A percentile compares a stretch with the other conserved stretches of the same genome.
Conservation (phyloP, 2,888 invertebrate genomes). For the Plagodis dolabraria region DNA sequence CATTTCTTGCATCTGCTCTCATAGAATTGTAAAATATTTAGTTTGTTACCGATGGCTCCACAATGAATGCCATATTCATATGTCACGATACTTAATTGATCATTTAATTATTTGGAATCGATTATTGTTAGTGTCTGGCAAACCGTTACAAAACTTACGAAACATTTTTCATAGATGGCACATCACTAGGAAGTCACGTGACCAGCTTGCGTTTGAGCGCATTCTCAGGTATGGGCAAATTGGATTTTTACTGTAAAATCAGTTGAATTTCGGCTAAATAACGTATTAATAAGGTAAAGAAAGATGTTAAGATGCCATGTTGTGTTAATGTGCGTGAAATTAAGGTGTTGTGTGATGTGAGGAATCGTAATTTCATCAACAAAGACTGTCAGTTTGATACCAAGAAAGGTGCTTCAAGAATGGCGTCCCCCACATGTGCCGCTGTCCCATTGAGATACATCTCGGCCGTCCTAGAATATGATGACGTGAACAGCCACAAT, state of each 20-base stretch:
- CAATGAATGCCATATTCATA: no score
- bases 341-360: slow-evolving; percentile 66
- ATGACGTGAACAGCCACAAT: slow-evolving; percentile 70
- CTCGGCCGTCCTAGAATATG: slow-evolving; percentile 66
- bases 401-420: slow-evolving; percentile 88
- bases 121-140: slow-evolving; percentile 35
- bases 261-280: slow-evolving; percentile 65
- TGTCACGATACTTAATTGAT: no score
- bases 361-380: slow-evolving; percentile 74
- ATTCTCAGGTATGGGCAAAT: slow-evolving; percentile 87
- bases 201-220: slow-evolving; percentile 89
- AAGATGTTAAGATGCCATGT: slow-evolving; percentile 48
- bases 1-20: no score
- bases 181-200: slow-evolving; percentile 86
- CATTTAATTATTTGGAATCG: no score
- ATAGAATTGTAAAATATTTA: no score
- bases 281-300: slow-evolving; percentile 73
- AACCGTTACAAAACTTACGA: slow-evolving; percentile 31
- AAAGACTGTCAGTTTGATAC: slow-evolving; percentile 86
- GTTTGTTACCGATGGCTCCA: no score
- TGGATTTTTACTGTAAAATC: slow-evolving; percentile 76
- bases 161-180: slow-evolving; percentile 41
- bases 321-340: slow-evolving; percentile 68
- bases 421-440: slow-evolving; percentile 91
- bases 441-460: slow-evolving; percentile 75